phyloP scores from a whole-genome alignment of 2,113 vertebrate genomes.

The Terrapene triunguis region DNA sequence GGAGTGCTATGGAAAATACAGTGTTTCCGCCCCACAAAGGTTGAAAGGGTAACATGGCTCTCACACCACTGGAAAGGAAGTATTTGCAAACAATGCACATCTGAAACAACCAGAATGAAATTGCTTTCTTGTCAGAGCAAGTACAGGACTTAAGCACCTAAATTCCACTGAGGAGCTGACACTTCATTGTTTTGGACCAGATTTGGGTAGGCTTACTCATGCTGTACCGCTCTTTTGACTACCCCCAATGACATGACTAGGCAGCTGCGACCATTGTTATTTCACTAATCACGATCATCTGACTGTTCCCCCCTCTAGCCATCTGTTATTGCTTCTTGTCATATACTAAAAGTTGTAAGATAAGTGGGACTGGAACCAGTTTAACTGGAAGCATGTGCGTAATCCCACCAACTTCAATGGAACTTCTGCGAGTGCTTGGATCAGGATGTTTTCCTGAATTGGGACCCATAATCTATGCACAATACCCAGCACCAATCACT shows the following conservation, averaged over 20 bases:
- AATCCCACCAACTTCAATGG: background rate
- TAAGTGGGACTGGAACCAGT: background rate
- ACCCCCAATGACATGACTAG: too few species aligned
- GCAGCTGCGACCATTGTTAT: background rate
- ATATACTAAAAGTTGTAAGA: background rate
- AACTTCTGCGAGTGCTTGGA: background rate
- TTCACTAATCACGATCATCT: accelerated
- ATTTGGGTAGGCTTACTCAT: background rate
- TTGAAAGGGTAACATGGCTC: conserved; percentile 18
- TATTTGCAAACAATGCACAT: background rate
- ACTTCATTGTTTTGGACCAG: background rate
- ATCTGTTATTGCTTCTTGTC: background rate
- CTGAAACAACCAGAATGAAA: background rate
- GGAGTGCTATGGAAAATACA: conserved; percentile 71
- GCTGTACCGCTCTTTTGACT: background rate
- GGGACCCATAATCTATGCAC: background rate
- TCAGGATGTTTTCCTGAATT: background rate
- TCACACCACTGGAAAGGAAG: background rate
- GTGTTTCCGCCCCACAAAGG: conserved; percentile 54
- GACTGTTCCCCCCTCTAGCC: too few species aligned
- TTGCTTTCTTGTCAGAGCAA: background rate
- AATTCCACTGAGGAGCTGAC: background rate
- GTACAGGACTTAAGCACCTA: background rate
- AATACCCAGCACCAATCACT: background rate
- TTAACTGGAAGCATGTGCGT: background rate